phyloP scores from a whole-genome alignment of 2,888 invertebrate species.

The Ditylenchus weischeri region DNA sequence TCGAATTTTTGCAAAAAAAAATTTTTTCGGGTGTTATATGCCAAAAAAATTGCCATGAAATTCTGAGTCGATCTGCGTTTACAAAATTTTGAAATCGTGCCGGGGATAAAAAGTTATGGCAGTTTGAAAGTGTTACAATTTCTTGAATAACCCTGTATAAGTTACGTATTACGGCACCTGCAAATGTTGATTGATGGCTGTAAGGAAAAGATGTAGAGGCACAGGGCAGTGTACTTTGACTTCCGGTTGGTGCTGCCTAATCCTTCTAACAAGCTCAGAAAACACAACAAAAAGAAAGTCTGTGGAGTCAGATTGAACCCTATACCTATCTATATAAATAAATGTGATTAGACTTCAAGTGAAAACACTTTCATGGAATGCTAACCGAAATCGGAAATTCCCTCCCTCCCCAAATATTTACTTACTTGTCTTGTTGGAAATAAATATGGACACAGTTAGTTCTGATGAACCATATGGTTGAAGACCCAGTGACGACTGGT shows the following conservation, averaged over 20 bases:
- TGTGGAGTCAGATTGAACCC: constrained; percentile 37
- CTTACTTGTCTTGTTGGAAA: constrained; percentile 34
- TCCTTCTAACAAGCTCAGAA: constrained; percentile 31
- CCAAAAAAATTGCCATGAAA: too few relatives aligned
- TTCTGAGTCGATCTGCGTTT: too few relatives aligned
- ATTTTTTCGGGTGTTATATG: too few relatives aligned
- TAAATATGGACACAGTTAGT: constrained; percentile 34
- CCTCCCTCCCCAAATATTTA: neutral
- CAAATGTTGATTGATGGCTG: constrained; percentile 23
- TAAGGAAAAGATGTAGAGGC: constrained; percentile 36
- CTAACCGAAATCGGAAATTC: neutral
- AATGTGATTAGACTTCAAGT: neutral
- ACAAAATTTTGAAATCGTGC: too few relatives aligned
- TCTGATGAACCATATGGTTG: constrained; percentile 34
- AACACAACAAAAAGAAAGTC: constrained; percentile 36
- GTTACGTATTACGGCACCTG: constrained; percentile 17
- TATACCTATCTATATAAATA: constrained; percentile 33
- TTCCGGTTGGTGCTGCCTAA: constrained; percentile 32
- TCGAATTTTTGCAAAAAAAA: too few relatives aligned
- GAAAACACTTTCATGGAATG: neutral
- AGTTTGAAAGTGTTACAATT: too few relatives aligned
- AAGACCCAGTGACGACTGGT: constrained; percentile 29
- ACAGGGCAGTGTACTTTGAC: constrained; percentile 29
- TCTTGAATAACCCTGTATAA: too few relatives aligned
- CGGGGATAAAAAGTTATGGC: too few relatives aligned